Conservation (phyloP, 2,888 invertebrate genomes). For the Pristionchus fissidentatus region DNA sequence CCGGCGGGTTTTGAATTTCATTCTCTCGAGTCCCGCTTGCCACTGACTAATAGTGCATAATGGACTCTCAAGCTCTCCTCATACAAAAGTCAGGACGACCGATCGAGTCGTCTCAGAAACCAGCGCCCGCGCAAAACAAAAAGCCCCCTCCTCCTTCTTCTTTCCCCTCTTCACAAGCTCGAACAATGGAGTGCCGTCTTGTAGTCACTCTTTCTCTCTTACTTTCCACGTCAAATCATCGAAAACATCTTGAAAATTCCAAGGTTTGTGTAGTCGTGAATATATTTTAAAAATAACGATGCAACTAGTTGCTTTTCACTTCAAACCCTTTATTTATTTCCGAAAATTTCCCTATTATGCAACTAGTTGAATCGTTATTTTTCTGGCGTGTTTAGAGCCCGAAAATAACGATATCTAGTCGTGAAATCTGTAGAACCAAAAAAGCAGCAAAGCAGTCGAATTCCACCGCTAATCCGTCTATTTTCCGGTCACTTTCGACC, state of each 20-base stretch:
- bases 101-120: no score
- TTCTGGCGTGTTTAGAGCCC: no score
- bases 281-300: no score
- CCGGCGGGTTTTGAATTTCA: constrained; percentile 18
- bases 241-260: constrained; percentile 14
- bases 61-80: no score
- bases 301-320: no score
- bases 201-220: constrained; percentile 25
- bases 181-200: background rate
- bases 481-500: background rate
- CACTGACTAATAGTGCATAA: background rate
- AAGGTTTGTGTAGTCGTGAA: background rate
- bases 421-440: no score
- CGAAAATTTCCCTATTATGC: no score
- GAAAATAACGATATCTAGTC: no score
- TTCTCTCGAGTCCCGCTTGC: constrained; percentile 25
- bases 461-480: background rate
- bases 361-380: no score
- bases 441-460: no score
- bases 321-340: no score
- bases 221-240: background rate
- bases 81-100: no score
- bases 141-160: background rate
- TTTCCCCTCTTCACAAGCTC: background rate
- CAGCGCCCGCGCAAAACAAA: constrained; percentile 5